phyloP scores from a whole-genome alignment of 2,888 invertebrate species.

The Polydrusus tereticollis region DNA sequence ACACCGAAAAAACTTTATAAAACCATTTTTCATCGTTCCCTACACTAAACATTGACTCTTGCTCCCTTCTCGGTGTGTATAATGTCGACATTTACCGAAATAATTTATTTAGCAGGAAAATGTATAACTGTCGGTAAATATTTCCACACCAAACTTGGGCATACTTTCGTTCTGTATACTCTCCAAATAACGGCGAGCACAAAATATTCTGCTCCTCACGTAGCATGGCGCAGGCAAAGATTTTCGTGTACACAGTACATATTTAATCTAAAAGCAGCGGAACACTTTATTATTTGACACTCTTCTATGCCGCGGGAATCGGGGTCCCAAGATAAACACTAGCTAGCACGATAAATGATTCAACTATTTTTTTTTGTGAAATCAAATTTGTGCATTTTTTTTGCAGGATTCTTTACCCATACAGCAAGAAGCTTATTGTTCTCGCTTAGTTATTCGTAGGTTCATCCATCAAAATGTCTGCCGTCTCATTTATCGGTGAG shows the following conservation, averaged over 20 bases:
- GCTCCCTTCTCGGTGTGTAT: conserved; percentile 63
- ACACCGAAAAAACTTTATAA: conserved; percentile 33
- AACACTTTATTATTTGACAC: conserved; percentile 62
- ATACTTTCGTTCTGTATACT: conserved; percentile 67
- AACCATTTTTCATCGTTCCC: conserved; percentile 56
- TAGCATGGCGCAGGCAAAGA: conserved; percentile 62
- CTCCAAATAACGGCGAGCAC: conserved; percentile 65
- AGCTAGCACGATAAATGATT: conserved; percentile 33
- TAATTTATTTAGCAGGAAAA: conserved; percentile 69
- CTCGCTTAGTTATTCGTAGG: too few relatives aligned
- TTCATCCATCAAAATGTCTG: too few relatives aligned
- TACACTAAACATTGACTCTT: conserved; percentile 65
- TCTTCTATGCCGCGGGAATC: conserved; percentile 48
- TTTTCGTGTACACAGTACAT: conserved; percentile 64
- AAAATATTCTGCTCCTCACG: conserved; percentile 64
- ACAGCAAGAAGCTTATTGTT: too few relatives aligned
- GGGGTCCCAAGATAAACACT: conserved; percentile 38
- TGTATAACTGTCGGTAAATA: conserved; percentile 69
- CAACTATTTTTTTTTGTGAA: neutral
- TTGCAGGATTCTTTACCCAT: too few relatives aligned
- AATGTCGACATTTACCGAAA: conserved; percentile 68
- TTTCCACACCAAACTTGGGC: conserved; percentile 67
- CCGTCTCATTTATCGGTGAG: too few relatives aligned
- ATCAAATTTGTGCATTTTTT: neutral
- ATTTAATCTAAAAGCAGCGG: conserved; percentile 60